Conservation (phyloP, 2,888 invertebrate genomes). For the Zele albiditarsus region DNA sequence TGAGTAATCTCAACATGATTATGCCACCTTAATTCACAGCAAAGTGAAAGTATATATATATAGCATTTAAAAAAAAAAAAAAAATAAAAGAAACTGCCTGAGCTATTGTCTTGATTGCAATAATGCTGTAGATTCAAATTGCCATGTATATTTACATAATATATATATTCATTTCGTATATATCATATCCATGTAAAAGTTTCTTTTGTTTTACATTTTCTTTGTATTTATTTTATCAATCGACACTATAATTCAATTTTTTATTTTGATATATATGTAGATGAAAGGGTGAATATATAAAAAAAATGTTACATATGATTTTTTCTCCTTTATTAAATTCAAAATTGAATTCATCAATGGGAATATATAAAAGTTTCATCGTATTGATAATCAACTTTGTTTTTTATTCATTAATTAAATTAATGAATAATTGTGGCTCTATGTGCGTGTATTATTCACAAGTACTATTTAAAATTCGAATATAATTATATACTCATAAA, state of each 20-base stretch:
- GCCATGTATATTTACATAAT: not conserved
- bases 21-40: not conserved
- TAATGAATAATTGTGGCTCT: not conserved
- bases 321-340: not conserved
- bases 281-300: too few species aligned
- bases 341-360: not conserved
- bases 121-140: not conserved
- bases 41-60: slow-evolving; percentile 12
- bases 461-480: too few species aligned
- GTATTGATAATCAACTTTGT: not conserved
- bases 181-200: not conserved
- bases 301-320: too few species aligned
- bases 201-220: too few species aligned
- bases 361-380: not conserved
- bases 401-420: not conserved
- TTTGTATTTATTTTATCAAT: too few species aligned
- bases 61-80: not conserved
- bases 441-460: too few species aligned
- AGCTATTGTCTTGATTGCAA: not conserved
- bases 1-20: not conserved
- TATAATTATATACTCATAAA: too few species aligned
- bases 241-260: too few species aligned
- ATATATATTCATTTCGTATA: not conserved
- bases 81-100: not conserved
- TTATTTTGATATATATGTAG: too few species aligned